Conservation (phyloP, 2,113 vertebrate genomes). For the Stictonetta naevosa region DNA sequence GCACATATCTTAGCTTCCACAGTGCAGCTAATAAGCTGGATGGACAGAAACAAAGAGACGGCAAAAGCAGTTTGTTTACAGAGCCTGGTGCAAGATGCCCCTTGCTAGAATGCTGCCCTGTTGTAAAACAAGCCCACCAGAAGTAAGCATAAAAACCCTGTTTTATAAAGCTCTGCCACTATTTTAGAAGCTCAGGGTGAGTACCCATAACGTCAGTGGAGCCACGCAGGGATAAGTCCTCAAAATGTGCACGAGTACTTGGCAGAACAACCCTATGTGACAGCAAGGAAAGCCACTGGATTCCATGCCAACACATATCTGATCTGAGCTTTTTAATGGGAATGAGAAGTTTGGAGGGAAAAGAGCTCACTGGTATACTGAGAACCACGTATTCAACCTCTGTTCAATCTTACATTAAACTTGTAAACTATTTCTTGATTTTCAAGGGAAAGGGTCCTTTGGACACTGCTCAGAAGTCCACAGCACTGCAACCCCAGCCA, state of each 20-base stretch:
- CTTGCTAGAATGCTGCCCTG: neutral
- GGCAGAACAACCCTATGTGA: rapidly evolving
- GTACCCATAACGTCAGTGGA: neutral
- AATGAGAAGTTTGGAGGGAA: neutral
- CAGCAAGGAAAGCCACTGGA: neutral
- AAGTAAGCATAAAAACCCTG: neutral
- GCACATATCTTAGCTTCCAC: neutral
- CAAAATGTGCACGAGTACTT: neutral
- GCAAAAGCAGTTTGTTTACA: neutral
- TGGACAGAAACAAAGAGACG: neutral
- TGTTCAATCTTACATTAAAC: neutral
- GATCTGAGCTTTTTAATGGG: neutral
- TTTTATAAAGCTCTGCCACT: neutral
- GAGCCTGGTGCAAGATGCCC: neutral
- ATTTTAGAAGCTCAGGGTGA: neutral
- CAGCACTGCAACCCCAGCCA: neutral
- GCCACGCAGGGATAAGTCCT: neutral
- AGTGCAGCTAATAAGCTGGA: neutral
- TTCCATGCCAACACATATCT: neutral
- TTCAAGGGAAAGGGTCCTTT: neutral
- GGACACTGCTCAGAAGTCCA: neutral
- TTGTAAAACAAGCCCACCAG: neutral
- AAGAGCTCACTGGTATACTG: neutral
- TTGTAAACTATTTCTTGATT: neutral
- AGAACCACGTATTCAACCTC: neutral